Evolutionary conservation across 2,888 invertebrate genomes (phyloP).

Genomic region (Ormia ochracea): DNA sequence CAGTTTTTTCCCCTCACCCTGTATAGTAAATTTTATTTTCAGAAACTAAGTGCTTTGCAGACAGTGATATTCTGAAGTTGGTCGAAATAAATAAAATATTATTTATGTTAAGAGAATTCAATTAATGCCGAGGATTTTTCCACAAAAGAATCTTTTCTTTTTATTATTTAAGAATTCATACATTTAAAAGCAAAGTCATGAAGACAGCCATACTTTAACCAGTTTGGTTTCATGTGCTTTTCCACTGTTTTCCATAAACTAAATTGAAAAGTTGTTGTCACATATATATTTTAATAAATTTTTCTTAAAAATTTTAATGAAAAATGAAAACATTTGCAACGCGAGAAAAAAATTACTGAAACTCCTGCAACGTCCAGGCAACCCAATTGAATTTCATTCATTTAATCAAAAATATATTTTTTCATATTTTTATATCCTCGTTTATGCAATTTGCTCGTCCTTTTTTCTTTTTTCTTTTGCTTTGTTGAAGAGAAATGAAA

Average conservation of each 20-base stretch:
- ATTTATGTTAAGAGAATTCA: too few species aligned
- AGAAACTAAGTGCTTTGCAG: too few species aligned
- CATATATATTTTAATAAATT: background rate
- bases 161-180: background rate
- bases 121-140: too few species aligned
- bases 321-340: background rate
- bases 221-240: slow-evolving; percentile 8
- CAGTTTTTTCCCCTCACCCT: too few species aligned
- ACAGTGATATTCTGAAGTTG: too few species aligned
- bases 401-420: slow-evolving; percentile 34
- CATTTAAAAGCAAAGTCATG: background rate
- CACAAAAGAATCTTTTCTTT: background rate
- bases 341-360: background rate
- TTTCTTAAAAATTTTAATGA: background rate
- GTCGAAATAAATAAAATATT: too few species aligned
- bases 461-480: too few species aligned
- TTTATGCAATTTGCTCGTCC: slow-evolving; percentile 14
- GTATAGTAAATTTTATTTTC: too few species aligned
- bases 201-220: background rate
- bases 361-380: background rate
- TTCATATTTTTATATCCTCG: slow-evolving; percentile 12
- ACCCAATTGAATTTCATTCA: background rate
- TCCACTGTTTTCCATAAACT: slow-evolving; percentile 46
- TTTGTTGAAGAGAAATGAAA: background rate
- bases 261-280: slow-evolving; percentile 56